phyloP scores from a whole-genome alignment of 2,888 invertebrate genomes.

The Priocnemis perturbator region DNA sequence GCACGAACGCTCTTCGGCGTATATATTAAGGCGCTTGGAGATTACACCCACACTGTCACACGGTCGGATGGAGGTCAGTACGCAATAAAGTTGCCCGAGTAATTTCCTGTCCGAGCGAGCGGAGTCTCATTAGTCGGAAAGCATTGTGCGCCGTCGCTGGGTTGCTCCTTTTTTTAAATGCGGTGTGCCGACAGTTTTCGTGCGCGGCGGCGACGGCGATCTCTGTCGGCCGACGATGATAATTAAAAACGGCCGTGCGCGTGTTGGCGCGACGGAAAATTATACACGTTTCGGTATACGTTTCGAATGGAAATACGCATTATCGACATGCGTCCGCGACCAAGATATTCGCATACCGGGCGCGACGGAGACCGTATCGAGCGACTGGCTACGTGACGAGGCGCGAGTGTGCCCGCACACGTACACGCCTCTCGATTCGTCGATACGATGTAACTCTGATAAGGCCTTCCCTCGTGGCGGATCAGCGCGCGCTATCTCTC shows the following conservation, averaged over 20 bases:
- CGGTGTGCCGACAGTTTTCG: constrained; percentile 4
- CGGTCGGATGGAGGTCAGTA: constrained; percentile 53
- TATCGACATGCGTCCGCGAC: too few species aligned
- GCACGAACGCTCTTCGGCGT: constrained; percentile 20
- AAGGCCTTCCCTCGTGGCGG: too few species aligned
- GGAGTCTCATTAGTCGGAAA: constrained; percentile 61
- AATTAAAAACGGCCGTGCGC: too few species aligned
- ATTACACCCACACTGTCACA: constrained; percentile 32
- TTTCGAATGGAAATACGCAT: too few species aligned
- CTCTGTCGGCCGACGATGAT: background rate
- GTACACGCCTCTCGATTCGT: constrained; percentile 1
- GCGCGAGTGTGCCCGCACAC: background rate
- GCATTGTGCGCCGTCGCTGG: constrained; percentile 51
- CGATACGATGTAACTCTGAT: too few species aligned
- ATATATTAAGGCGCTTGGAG: constrained; percentile 23
- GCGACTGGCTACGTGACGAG: too few species aligned
- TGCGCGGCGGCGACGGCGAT: background rate
- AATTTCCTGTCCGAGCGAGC: constrained; percentile 68
- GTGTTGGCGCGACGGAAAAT: too few species aligned
- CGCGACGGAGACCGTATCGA: too few species aligned
- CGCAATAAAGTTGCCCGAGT: constrained; percentile 69
- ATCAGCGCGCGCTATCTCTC: too few species aligned
- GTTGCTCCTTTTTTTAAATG: constrained; percentile 25
- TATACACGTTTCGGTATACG: too few species aligned
- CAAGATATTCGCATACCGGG: too few species aligned